Base-by-base conservation (phyloP, 2,113 vertebrate genomes). In the Anthoscopus minutus region DNA sequence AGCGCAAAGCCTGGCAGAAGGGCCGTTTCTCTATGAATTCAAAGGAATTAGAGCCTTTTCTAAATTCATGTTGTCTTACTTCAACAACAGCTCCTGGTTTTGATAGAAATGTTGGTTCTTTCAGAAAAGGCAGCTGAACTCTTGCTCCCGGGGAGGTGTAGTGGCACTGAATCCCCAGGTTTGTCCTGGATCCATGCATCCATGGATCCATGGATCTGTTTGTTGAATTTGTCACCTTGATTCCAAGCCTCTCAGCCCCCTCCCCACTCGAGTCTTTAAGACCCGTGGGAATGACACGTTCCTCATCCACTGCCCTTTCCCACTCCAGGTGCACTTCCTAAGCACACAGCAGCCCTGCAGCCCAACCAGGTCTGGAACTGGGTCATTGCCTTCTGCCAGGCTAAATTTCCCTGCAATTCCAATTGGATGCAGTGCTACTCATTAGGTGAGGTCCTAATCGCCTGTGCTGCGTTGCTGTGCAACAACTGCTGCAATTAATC, bases 401-500 rank as follows among this genome's bases (percentile, higher is more conserved):
- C 91, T 66, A 19, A 69, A 92, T 93, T 42, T 62, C 93, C 85
- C 84, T 95, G 89, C 89, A 91, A 66, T 93, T 90, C 54, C 91
- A 27, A 47, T 80, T 89, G 92, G 87, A 73, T 31, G 67, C 74
- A 40, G 87, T 24, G 85, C 44, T 83, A 10, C 48, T 95, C 89
- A 80, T 93, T 69, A 89, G 92, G 86, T 56, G 73, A 95, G 87
- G 84, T 73, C 81, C 93, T 62, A 21, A 62, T 80, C 74, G 45
- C 53, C 86, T 21, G 61, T 1, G 22, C 91, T 10, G 13, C 24
- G 91, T 91, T 94, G 95, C 95, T 89, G 91, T 93, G 93, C 94
- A 92, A 93, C 95, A 57, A 66, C 74, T 24, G 91, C 94, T 90
- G 11, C 93, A 67, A 83, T 95, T 88, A 94, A 94, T 96, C 94